A percentile compares a stretch with the other conserved stretches of the same genome.
phyloP scores from a whole-genome alignment of 2,797 vertebrate species.

The Gastrophryne carolinensis region DNA sequence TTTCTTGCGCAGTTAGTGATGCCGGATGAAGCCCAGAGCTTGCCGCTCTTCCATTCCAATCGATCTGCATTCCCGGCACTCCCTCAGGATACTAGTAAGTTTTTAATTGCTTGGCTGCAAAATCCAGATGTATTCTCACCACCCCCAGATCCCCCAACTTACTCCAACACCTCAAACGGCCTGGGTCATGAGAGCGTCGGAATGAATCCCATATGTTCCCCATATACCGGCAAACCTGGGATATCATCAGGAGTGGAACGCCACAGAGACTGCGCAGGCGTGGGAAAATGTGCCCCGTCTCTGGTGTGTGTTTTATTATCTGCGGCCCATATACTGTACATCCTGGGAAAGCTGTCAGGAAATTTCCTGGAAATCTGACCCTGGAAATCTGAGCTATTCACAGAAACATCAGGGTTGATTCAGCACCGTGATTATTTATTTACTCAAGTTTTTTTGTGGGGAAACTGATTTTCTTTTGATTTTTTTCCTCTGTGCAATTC shows the following conservation, averaged over 20 bases:
- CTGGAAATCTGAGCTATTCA: too few relatives aligned
- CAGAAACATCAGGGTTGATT: too few relatives aligned
- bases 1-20: neutral
- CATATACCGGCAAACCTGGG: neutral
- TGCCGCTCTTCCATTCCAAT: neutral
- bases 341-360: too few relatives aligned
- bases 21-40: neutral
- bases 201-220: conserved; percentile 12
- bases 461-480: too few relatives aligned
- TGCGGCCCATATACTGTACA: too few relatives aligned
- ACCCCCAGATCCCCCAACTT: neutral
- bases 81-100: conserved; percentile 37
- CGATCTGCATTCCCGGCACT: conserved; percentile 16
- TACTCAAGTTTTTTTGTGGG: too few relatives aligned
- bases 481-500: too few relatives aligned
- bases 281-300: neutral
- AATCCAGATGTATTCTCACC: conserved; percentile 45
- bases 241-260: neutral
- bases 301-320: neutral
- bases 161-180: conserved; percentile 21
- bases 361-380: too few relatives aligned
- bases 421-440: too few relatives aligned
- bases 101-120: conserved; percentile 14
- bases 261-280: neutral
- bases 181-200: conserved; percentile 20